phyloP scores from a whole-genome alignment of 2,113 vertebrate species.

The Myrmophylax atrothorax region DNA sequence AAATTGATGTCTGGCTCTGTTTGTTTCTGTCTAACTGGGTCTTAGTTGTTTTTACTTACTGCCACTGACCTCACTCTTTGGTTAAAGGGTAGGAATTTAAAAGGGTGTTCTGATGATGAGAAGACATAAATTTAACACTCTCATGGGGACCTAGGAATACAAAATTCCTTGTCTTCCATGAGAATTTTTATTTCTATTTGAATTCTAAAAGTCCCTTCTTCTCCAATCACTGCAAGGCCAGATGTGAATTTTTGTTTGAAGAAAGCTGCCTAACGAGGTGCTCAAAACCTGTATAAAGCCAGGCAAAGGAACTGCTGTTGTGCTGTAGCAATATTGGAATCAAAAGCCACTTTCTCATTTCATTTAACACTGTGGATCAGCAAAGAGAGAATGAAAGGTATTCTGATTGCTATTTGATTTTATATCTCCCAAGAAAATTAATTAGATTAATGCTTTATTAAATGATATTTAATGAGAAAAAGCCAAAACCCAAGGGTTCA shows the following conservation, averaged over 20 bases:
- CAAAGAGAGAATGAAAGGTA: neutral
- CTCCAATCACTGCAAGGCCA: neutral
- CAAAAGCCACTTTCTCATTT: neutral
- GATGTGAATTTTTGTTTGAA: neutral
- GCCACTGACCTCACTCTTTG: neutral
- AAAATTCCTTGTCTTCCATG: neutral
- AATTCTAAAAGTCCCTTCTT: neutral
- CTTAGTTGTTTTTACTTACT: neutral
- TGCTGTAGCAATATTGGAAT: neutral
- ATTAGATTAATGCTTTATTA: conserved; percentile 28
- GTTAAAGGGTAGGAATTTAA: neutral
- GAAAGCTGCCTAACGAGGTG: neutral
- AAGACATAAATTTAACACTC: neutral
- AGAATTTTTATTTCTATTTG: neutral
- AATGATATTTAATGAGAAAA: neutral
- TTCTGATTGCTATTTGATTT: conserved; percentile 7
- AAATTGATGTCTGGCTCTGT: neutral
- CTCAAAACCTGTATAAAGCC: neutral
- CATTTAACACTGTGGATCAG: neutral
- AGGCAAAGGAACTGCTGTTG: neutral
- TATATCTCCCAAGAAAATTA: neutral
- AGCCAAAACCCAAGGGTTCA: neutral
- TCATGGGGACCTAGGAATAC: neutral
- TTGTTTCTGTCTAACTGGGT: neutral
- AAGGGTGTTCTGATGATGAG: neutral